Conservation (phyloP, 1,140 invertebrate genomes). For the Pogonomyrmex barbatus region DNA sequence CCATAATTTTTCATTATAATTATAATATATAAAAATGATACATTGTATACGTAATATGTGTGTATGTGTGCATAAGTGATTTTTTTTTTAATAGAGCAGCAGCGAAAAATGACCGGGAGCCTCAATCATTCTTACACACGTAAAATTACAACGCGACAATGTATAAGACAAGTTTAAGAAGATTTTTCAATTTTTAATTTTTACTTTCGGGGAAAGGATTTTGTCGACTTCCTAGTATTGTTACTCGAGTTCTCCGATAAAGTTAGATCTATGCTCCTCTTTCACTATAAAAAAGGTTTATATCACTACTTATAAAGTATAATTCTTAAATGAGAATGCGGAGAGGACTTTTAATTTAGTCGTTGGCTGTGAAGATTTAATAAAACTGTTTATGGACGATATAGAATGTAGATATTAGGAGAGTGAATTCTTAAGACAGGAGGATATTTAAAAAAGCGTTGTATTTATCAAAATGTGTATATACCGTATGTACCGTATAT, state of each 20-base stretch:
- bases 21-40: not conserved
- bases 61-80: not conserved
- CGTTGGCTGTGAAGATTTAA: conserved; percentile 76
- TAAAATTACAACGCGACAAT: conserved; percentile 11
- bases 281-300: not conserved
- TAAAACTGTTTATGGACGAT: conserved; percentile 53
- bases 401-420: conserved; percentile 63
- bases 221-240: conserved; percentile 4
- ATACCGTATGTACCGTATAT: too few species aligned
- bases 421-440: conserved; percentile 23
- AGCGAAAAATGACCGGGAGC: not conserved
- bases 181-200: conserved; percentile 27
- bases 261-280: conserved; percentile 3
- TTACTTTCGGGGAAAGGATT: not conserved
- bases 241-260: conserved; percentile 18
- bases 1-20: not conserved
- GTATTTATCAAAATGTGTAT: conserved; percentile 42
- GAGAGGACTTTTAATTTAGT: conserved; percentile 72
- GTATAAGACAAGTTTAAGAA: conserved; percentile 6
- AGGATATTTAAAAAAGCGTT: conserved; percentile 28
- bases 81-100: not conserved
- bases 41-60: not conserved
- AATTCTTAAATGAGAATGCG: conserved; percentile 26
- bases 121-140: conserved; percentile 2
- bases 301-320: conserved; percentile 21